A percentile compares a stretch with the other conserved stretches of the same genome.
Conservation (phyloP, 2,888 invertebrate species). For the Tinea trinotella region DNA sequence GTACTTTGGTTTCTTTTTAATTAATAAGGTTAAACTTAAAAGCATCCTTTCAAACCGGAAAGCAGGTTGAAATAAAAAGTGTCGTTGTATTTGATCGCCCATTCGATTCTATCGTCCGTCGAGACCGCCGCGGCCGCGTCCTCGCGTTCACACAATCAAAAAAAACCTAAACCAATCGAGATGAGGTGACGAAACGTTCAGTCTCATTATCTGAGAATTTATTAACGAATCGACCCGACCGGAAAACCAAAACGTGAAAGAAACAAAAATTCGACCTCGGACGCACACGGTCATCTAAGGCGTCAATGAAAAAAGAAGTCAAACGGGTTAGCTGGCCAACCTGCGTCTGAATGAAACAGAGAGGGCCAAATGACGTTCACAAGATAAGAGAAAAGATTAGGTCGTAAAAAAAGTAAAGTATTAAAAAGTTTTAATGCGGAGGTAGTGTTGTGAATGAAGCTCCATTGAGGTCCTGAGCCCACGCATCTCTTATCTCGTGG, state of each 20-base stretch:
- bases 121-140: constrained; percentile 49
- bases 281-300: constrained; percentile 69
- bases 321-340: constrained; percentile 61
- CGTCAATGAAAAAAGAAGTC: constrained; percentile 70
- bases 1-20: constrained; percentile 7
- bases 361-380: constrained; percentile 60
- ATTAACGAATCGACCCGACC: constrained; percentile 70
- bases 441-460: constrained; percentile 69
- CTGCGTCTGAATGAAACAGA: constrained; percentile 67
- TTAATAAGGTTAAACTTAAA: constrained; percentile 31
- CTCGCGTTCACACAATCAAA: constrained; percentile 64
- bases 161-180: constrained; percentile 66
- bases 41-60: constrained; percentile 46
- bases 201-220: constrained; percentile 73
- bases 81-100: constrained; percentile 38
- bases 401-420: constrained; percentile 45
- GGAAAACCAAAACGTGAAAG: constrained; percentile 72
- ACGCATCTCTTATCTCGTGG: constrained; percentile 37
- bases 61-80: constrained; percentile 64
- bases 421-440: constrained; percentile 63
- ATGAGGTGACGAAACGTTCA: constrained; percentile 73
- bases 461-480: constrained; percentile 65
- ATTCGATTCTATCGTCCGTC: constrained; percentile 54
- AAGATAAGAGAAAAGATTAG: constrained; percentile 69
- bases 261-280: constrained; percentile 72